phyloP scores from a whole-genome alignment of 1,140 invertebrate species.

The Drosophila pandora region DNA sequence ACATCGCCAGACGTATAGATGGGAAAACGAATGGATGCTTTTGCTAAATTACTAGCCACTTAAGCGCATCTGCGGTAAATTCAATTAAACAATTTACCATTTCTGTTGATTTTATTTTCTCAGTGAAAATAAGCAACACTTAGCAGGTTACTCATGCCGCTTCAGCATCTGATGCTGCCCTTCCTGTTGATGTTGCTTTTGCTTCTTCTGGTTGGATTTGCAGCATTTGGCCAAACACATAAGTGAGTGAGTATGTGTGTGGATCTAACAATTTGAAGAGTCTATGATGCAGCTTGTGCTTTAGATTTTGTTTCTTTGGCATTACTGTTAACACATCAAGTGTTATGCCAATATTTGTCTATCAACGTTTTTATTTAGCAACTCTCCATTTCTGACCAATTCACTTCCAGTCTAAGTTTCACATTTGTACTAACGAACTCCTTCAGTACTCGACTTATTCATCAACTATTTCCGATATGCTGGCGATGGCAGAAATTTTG shows the following conservation, averaged over 20 bases:
- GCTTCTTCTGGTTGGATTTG: conserved; percentile 22
- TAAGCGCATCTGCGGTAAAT: conserved; percentile 81
- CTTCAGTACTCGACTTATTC: background rate
- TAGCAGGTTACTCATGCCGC: conserved; percentile 33
- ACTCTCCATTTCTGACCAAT: conserved; percentile 7
- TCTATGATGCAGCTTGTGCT: conserved; percentile 24
- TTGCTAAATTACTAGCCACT: conserved; percentile 78
- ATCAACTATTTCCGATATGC: background rate
- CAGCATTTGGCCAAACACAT: conserved; percentile 51
- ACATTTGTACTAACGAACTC: conserved; percentile 25
- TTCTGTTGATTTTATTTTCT: conserved; percentile 76
- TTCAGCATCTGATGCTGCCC: conserved; percentile 1
- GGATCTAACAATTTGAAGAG: conserved; percentile 24
- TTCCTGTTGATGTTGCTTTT: conserved; percentile 3
- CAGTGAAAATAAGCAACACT: conserved; percentile 63
- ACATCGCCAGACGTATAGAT: conserved; percentile 19
- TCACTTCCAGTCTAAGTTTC: conserved; percentile 26
- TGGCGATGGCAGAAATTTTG: background rate
- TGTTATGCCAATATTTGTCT: conserved; percentile 77
- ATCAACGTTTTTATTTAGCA: conserved; percentile 60
- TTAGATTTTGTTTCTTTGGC: conserved; percentile 44
- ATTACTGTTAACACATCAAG: conserved; percentile 70
- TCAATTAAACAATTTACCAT: conserved; percentile 81
- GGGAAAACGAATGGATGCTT: conserved; percentile 56
- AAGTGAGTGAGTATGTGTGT: conserved; percentile 10